Conservation (phyloP, 1,140 invertebrate genomes). For the Hyposmocoma kahamanoa region DNA sequence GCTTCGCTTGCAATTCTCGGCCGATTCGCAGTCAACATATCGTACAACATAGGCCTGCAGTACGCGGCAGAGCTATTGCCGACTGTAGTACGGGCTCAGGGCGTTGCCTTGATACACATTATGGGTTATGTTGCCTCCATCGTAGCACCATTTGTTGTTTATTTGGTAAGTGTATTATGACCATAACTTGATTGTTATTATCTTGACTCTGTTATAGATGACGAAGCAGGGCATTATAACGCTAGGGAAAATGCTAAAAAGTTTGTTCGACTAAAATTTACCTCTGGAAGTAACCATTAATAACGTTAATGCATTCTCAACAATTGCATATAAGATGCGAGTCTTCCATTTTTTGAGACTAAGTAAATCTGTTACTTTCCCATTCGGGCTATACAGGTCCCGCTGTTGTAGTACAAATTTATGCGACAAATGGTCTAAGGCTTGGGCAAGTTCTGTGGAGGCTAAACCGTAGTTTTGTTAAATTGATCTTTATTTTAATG, state of each 20-base stretch:
- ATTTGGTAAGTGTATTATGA: constrained; percentile 79
- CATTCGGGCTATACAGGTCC: too few species aligned
- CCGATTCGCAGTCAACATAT: constrained; percentile 88
- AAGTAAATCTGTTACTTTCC: too few species aligned
- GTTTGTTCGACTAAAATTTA: too few species aligned
- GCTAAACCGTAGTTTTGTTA: not conserved
- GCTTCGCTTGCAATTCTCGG: constrained; percentile 84
- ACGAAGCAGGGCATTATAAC: too few species aligned
- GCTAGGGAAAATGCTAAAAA: too few species aligned
- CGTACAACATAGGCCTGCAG: constrained; percentile 92
- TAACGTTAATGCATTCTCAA: too few species aligned
- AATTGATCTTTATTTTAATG: not conserved
- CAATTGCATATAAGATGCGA: too few species aligned
- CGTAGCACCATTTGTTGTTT: constrained; percentile 87
- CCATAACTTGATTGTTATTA: too few species aligned
- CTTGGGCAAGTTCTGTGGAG: not conserved
- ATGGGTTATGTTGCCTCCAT: constrained; percentile 90
- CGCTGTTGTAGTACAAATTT: not conserved
- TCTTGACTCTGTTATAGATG: too few species aligned
- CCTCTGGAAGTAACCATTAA: too few species aligned
- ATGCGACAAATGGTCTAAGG: too few species aligned
- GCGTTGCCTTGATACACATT: constrained; percentile 87
- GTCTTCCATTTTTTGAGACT: too few species aligned
- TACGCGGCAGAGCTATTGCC: constrained; percentile 90
- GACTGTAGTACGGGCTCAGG: constrained; percentile 88